These are phyloP conservation scores for Diaprepes abbreviatus DNA, from an alignment of 2,888 invertebrate genomes.

Conservation along the genomic window DNA sequence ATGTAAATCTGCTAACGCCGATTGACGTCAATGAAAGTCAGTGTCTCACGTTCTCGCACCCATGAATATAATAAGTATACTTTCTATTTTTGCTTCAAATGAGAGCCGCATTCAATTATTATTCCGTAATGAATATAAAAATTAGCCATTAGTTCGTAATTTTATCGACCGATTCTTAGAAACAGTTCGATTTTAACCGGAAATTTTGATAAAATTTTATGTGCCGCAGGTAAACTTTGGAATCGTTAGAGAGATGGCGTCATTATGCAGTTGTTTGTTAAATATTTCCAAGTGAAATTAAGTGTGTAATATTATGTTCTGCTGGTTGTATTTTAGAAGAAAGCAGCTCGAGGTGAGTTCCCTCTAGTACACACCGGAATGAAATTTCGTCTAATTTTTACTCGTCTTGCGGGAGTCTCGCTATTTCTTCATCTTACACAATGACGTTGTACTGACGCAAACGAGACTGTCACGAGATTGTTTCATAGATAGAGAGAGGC, in stretches of 20 bases:
- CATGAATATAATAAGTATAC: conserved; percentile 22
- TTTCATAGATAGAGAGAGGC: too few species aligned
- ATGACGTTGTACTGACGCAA: too few species aligned
- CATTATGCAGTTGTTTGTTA: not conserved
- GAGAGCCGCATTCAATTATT: conserved; percentile 15
- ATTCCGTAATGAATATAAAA: conserved; percentile 18
- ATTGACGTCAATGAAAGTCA: conserved; percentile 62
- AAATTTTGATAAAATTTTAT: conserved; percentile 1
- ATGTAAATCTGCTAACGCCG: conserved; percentile 51
- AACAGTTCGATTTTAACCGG: conserved; percentile 5
- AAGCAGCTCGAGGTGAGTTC: conserved; percentile 31
- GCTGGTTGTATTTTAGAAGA: conserved; percentile 27
- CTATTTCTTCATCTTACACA: too few species aligned
- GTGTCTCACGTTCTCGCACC: conserved; percentile 55
- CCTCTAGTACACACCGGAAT: too few species aligned
- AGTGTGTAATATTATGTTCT: conserved; percentile 10
- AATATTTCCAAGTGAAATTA: not conserved
- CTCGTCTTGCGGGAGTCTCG: too few species aligned
- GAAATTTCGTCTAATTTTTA: too few species aligned
- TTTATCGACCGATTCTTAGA: not conserved
- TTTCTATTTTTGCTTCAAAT: conserved; percentile 42
- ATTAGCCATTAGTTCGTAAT: not conserved
- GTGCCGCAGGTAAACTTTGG: conserved; percentile 1
- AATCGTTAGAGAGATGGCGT: conserved; percentile 15
- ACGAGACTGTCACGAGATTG: too few species aligned